Evolutionary conservation across 2,888 invertebrate species (phyloP).

Genomic region (Anoplius nigerrimus): DNA sequence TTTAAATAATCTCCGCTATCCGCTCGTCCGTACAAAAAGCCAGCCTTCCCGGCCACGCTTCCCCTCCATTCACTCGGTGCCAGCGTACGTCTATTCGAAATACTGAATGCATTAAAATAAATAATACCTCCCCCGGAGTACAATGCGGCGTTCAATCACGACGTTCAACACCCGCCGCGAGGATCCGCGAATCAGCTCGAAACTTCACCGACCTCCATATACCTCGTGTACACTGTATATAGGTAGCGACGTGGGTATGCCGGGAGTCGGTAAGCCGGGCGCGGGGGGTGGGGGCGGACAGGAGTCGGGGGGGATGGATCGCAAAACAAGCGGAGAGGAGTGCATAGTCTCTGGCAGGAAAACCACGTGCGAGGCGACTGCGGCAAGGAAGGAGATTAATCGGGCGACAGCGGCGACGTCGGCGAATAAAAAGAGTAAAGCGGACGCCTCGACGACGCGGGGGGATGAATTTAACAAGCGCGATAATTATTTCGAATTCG

Average conservation of each 20-base stretch:
- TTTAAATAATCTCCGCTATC: too few relatives aligned
- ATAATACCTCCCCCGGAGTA: conserved; percentile 3
- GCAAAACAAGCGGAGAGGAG: too few relatives aligned
- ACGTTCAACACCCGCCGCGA: neutral
- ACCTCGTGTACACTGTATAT: too few relatives aligned
- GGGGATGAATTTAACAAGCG: conserved; percentile 16
- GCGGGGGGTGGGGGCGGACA: neutral
- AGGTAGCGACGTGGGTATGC: neutral
- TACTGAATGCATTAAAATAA: conserved; percentile 2
- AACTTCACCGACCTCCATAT: too few relatives aligned
- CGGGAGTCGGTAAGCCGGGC: neutral
- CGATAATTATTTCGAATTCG: conserved; percentile 32
- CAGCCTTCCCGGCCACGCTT: too few relatives aligned
- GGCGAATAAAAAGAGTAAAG: neutral
- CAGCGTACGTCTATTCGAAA: too few relatives aligned
- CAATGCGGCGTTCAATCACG: conserved; percentile 1
- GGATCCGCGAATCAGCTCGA: too few relatives aligned
- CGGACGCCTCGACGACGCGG: neutral
- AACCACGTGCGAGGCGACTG: conserved; percentile 1
- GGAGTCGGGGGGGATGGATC: too few relatives aligned
- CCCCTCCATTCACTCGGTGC: too few relatives aligned
- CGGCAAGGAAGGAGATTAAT: neutral
- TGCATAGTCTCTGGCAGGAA: too few relatives aligned
- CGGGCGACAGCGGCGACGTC: neutral
- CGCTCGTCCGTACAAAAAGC: too few relatives aligned